phyloP scores from a whole-genome alignment of 1,140 invertebrate species.

The Nasonia longicornis region DNA sequence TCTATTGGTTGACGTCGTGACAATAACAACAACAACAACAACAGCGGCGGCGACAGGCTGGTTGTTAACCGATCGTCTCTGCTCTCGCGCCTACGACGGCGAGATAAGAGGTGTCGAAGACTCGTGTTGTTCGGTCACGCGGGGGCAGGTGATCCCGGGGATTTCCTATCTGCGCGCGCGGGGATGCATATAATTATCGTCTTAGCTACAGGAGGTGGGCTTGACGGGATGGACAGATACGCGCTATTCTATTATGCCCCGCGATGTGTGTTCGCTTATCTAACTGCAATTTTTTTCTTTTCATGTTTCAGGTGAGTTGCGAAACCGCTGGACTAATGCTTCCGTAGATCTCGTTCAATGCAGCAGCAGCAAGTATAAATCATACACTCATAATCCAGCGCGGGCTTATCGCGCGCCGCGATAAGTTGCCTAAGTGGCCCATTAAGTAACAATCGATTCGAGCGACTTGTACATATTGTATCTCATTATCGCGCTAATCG shows the following conservation, averaged over 20 bases:
- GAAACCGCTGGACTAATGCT: neutral
- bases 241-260: neutral
- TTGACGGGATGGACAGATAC: neutral
- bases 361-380: too few relatives aligned
- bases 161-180: neutral
- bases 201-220: neutral
- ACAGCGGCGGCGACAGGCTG: neutral
- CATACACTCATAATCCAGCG: too few relatives aligned
- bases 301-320: neutral
- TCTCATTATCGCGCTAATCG: slow-evolving; percentile 19
- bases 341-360: neutral
- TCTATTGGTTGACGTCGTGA: slow-evolving; percentile 25
- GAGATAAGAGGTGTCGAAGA: neutral
- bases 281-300: neutral
- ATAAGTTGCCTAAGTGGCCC: neutral
- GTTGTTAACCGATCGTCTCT: slow-evolving; percentile 1
- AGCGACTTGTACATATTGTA: neutral
- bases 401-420: neutral
- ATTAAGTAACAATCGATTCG: slow-evolving; percentile 9
- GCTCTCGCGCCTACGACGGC: neutral
- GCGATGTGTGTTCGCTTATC: neutral
- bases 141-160: neutral
- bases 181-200: slow-evolving; percentile 16
- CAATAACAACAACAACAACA: slow-evolving; percentile 21
- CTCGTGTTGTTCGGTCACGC: slow-evolving; percentile 9